Evolutionary conservation across 2,797 vertebrate species (phyloP).

Genomic region (Yasuhikotakia modesta): DNA sequence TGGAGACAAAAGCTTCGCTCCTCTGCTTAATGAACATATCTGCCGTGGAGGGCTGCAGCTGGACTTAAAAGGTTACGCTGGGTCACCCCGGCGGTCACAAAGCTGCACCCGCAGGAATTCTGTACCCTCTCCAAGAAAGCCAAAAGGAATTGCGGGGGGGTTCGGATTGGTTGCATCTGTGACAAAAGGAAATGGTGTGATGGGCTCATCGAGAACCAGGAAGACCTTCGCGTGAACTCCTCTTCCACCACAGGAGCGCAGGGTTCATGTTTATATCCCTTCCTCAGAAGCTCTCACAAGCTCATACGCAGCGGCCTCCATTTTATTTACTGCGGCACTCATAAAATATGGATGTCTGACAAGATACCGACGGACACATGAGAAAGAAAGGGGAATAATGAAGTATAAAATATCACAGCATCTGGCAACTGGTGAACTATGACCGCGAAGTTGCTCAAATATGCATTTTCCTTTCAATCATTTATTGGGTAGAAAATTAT

Average conservation of each 20-base stretch:
- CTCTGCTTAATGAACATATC: constrained; percentile 47
- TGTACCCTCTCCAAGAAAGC: constrained; percentile 53
- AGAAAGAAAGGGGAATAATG: constrained; percentile 47
- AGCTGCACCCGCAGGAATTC: constrained; percentile 52
- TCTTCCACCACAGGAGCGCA: constrained; percentile 33
- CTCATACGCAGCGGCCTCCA: constrained; percentile 32
- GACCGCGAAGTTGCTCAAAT: constrained; percentile 49
- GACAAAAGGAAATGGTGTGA: constrained; percentile 47
- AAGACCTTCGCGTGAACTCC: constrained; percentile 37
- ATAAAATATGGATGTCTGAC: constrained; percentile 58
- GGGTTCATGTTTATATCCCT: constrained; percentile 44
- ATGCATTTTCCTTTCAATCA: constrained; percentile 54
- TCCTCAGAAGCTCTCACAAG: constrained; percentile 31
- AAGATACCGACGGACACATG: constrained; percentile 39
- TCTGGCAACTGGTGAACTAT: constrained; percentile 56
- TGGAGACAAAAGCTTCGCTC: constrained; percentile 35
- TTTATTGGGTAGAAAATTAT: constrained; percentile 39
- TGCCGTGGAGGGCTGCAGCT: constrained; percentile 33
- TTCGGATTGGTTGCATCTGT: constrained; percentile 36
- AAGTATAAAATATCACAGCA: constrained; percentile 56
- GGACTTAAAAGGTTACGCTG: constrained; percentile 52
- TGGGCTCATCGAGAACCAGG: constrained; percentile 46
- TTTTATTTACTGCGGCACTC: constrained; percentile 58
- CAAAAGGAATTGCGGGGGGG: constrained; percentile 16
- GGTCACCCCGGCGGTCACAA: constrained; percentile 46